Base-by-base conservation (phyloP, 2,888 invertebrate species). In the Dynastes maya region DNA sequence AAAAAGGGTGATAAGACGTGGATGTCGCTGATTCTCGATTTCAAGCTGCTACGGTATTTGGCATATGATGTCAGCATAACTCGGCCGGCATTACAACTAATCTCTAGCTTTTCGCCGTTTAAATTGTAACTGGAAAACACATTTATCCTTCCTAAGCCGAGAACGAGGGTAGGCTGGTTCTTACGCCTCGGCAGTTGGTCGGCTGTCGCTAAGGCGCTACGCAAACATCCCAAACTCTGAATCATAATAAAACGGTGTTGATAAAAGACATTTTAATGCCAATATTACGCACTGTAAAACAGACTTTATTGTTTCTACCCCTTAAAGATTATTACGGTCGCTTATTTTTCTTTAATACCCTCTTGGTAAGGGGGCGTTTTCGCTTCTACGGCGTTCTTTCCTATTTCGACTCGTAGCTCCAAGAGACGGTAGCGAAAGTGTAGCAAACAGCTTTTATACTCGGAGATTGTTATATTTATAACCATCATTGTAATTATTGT, bases 31-130 rank as follows among this genome's bases (percentile, higher is more conserved):
- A 55, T 16, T 55, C 6, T 16, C 55, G 4, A 55, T 55, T 55
- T 55, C n/a, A 8, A n/a, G 1, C 13, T 6, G 16, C 5, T 16
- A n/a, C 8, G 6, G 3, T 55, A 5, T 55, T 16, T 13, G 45
- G 9, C 45, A 45, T 55, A 13, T 2, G 16, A 55, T 55, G 22
- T 22, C 29, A 29, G 22, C 77, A 82, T 82, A 82, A 82, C 82
- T 83, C 81, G 79, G 74, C 75, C 77, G 37, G 83, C 78, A 83
- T 83, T 83, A 83, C 76, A 78, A 79, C 78, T 83, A 83, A 83
- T 83, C 83, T 82, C 80, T 40, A 78, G 81, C 82, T 82, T 82
- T 82, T 81, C 82, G 80, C 77, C 74, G 80, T 80, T 78, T 81
- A 82, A 82, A 82, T 81, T 82, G 77, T 78, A 78, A 71, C 77